Conservation (phyloP, 1,140 invertebrate genomes). For the Aphelenchoides besseyi region DNA sequence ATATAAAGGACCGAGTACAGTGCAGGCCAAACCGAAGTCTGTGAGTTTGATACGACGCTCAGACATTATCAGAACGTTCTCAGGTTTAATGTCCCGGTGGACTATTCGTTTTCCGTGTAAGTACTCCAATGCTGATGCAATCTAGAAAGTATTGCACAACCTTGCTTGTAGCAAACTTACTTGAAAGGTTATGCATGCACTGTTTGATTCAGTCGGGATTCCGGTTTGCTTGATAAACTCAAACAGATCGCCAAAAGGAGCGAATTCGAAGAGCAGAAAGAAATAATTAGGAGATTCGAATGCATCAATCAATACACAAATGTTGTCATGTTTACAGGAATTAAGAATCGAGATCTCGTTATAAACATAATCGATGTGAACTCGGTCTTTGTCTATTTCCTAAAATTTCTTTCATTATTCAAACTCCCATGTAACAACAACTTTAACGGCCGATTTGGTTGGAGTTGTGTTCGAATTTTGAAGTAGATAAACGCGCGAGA, state of each 20-base stretch:
- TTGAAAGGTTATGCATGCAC: constrained; percentile 48
- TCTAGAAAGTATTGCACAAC: constrained; percentile 35
- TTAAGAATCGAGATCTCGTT: constrained; percentile 41
- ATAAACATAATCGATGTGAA: constrained; percentile 49
- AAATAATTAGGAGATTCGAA: constrained; percentile 37
- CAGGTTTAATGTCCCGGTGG: constrained; percentile 66
- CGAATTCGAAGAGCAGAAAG: constrained; percentile 49
- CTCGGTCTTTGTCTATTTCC: constrained; percentile 51
- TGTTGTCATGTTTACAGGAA: constrained; percentile 38
- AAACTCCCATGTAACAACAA: constrained; percentile 15
- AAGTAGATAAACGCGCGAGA: constrained; percentile 46
- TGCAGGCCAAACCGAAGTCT: constrained; percentile 65
- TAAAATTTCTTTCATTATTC: constrained; percentile 21
- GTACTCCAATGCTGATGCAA: constrained; percentile 64
- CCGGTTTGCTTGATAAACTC: constrained; percentile 42
- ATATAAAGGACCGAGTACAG: constrained; percentile 41
- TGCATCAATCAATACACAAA: constrained; percentile 43
- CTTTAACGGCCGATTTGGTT: constrained; percentile 45
- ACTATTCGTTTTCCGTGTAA: constrained; percentile 64
- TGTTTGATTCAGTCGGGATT: constrained; percentile 22
- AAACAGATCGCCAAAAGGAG: constrained; percentile 45
- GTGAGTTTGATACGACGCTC: constrained; percentile 63
- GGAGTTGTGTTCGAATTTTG: constrained; percentile 23
- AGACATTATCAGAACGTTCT: constrained; percentile 64
- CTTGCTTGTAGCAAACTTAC: constrained; percentile 11